phyloP scores from a whole-genome alignment of 1,140 invertebrate genomes.

The Radopholus similis region DNA sequence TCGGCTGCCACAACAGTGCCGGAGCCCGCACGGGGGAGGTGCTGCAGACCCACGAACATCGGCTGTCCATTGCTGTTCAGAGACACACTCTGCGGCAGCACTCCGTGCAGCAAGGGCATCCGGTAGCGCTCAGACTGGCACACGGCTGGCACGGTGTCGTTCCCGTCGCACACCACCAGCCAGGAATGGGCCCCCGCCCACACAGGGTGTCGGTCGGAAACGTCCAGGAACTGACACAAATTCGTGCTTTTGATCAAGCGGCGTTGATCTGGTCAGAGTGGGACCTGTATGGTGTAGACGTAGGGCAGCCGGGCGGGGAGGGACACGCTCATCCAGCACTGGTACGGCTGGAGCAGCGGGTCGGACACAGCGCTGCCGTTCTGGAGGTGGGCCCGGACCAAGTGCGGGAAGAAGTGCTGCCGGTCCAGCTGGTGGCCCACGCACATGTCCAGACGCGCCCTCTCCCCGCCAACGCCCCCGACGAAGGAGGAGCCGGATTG shows the following conservation, averaged over 20 bases:
- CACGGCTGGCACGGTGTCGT: conserved; percentile 29
- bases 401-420: conserved; percentile 49
- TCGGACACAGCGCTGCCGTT: conserved; percentile 50
- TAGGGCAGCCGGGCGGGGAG: conserved; percentile 51
- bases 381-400: conserved; percentile 42
- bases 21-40: conserved; percentile 20
- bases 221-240: conserved; percentile 36
- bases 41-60: conserved; percentile 52
- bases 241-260: too few relatives aligned
- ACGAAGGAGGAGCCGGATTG: too few relatives aligned
- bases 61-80: conserved; percentile 50
- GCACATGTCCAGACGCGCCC: conserved; percentile 55
- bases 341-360: conserved; percentile 29
- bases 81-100: conserved; percentile 53
- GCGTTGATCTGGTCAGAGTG: too few relatives aligned
- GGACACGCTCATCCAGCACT: conserved; percentile 51
- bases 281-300: conserved; percentile 53
- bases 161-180: conserved; percentile 54
- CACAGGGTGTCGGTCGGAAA: conserved; percentile 42
- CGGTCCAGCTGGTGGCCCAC: conserved; percentile 17
- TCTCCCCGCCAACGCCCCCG: conserved; percentile 24
- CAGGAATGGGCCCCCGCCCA: conserved; percentile 24
- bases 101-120: conserved; percentile 50
- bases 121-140: conserved; percentile 44
- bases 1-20: conserved; percentile 44